Base-by-base conservation (phyloP, 64 coral and sea anemone species). In the Anthopleura sola region DNA sequence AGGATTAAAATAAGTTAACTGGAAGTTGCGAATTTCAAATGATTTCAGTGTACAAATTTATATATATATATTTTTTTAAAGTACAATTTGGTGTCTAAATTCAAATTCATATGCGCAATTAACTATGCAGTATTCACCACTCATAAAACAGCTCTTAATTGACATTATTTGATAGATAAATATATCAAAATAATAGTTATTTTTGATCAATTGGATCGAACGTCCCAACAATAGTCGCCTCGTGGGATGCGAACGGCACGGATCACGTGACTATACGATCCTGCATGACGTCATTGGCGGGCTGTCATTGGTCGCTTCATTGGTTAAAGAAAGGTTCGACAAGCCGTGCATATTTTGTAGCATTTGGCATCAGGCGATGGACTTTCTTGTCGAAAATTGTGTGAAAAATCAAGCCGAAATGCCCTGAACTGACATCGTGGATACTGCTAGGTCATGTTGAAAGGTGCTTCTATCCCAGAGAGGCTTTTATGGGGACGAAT, bases 311-410 rank as follows among this genome's bases (percentile, higher is more conserved):
- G 82, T 79, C 76, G 76, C 5, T 79, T 79, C 9, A 79, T 33
- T 79, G 76, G 76, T 79, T 79, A 79, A 79, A 48, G 31, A 79
- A 79, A 79, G 76, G 76, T 83, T 56, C 82, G 49, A 60, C 82
- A 49, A 83, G 82, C 82, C 82, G 82, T 83, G 82, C 82, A 83
- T 83, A 55, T 83, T 83, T 83, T 60, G 82, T 83, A 56, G 82
- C 46, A 54, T 54, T 83, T 83, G 32, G 18, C 38, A 47, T 44
- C 9, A 79, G 76, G 44, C 38, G 76, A 79, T 79, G 76, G 36
- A 79, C 37, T 55, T 31, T 83, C 55, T 56, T 37, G 28, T 60
- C 51, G n/a, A 83, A 60, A 83, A 56, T 53, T 29, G 53, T 38
- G 51, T 24, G 82, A 60, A 83, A 83, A 54, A 54, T 15, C 29